phyloP scores from a whole-genome alignment of 2,113 vertebrate genomes.

The Parus major region DNA sequence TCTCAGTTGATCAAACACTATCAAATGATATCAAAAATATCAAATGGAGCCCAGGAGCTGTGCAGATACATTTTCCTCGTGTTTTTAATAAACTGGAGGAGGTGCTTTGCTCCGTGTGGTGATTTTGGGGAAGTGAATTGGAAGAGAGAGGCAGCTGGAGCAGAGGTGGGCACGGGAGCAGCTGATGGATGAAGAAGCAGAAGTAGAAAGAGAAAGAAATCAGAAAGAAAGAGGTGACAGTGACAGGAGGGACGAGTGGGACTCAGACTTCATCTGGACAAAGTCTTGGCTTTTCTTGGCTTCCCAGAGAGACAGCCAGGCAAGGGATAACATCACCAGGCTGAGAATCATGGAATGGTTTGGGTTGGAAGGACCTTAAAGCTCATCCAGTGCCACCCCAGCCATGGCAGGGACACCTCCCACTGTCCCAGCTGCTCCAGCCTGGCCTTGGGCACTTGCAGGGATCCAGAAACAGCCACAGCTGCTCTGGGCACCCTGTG shows the following conservation, averaged over 20 bases:
- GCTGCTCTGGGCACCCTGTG: not conserved
- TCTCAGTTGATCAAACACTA: not conserved
- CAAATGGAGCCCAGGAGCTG: not conserved
- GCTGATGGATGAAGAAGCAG: not conserved
- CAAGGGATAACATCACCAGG: not conserved
- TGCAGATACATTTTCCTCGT: not conserved
- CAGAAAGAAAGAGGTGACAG: not conserved
- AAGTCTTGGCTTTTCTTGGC: not conserved
- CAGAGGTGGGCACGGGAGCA: not conserved
- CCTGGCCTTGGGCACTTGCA: not conserved
- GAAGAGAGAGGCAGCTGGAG: not conserved
- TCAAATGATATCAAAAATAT: not conserved
- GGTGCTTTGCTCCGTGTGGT: not conserved
- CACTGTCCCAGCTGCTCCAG: not conserved
- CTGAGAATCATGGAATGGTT: not conserved
- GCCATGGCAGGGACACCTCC: not conserved
- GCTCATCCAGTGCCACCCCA: fast-evolving
- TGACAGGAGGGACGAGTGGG: not conserved
- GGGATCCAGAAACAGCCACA: not conserved
- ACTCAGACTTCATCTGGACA: not conserved
- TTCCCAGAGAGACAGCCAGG: not conserved
- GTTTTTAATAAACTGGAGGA: not conserved
- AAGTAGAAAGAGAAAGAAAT: not conserved
- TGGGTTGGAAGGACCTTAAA: not conserved
- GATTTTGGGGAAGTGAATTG: not conserved